Evolutionary conservation across 2,888 invertebrate genomes (phyloP).

Genomic region (Papilio elwesi): DNA sequence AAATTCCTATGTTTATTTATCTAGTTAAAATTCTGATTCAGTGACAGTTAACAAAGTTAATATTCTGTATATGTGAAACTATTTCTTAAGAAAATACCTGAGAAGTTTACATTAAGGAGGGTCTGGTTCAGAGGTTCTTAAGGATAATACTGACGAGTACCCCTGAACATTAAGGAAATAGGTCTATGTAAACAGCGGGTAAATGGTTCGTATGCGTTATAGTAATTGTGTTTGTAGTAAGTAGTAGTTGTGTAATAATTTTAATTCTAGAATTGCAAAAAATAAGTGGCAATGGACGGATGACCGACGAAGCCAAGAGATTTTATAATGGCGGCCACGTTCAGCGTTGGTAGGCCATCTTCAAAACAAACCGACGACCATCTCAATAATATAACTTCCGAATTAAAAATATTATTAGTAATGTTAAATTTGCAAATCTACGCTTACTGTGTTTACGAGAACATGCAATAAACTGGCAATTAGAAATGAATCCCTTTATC

Average conservation of each 20-base stretch:
- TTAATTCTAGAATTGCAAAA: no score
- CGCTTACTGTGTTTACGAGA: background rate
- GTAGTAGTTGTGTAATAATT: no score
- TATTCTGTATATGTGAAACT: constrained; percentile 1
- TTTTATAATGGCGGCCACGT: no score
- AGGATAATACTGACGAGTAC: constrained; percentile 13
- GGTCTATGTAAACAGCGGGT: constrained; percentile 41
- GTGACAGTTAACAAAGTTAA: no score
- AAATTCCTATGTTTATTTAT: background rate
- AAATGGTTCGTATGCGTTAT: constrained; percentile 30
- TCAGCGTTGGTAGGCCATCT: no score
- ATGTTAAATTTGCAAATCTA: constrained; percentile 21
- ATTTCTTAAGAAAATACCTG: constrained; percentile 2
- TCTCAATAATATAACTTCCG: no score
- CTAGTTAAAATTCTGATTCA: background rate
- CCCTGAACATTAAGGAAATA: constrained; percentile 15
- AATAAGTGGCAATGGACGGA: no score
- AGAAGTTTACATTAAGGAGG: background rate
- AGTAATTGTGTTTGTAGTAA: constrained; percentile 21
- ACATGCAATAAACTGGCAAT: constrained; percentile 1
- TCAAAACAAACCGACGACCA: no score
- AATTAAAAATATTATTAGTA: background rate
- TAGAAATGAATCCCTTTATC: background rate
- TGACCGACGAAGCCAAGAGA: no score
- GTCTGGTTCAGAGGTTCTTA: constrained; percentile 8